A percentile compares a stretch with the other conserved stretches of the same genome.
Conservation (phyloP, 1,140 invertebrate species). For the Drosophila triauraria region DNA sequence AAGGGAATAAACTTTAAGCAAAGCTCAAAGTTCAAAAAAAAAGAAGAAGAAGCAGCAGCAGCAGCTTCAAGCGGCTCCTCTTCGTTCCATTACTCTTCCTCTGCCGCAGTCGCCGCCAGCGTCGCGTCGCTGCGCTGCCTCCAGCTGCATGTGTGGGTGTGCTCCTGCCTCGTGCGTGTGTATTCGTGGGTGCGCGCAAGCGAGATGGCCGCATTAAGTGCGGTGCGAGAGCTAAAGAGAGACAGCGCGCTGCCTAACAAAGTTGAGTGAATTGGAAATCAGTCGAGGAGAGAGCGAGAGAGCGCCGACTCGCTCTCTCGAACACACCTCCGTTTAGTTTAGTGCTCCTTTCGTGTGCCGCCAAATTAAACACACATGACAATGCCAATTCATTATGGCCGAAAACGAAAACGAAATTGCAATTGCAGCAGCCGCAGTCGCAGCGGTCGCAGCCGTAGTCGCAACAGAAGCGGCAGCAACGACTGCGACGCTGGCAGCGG, state of each 20-base stretch:
- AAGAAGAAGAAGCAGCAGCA: slow-evolving; percentile 18
- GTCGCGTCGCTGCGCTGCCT: slow-evolving; percentile 2
- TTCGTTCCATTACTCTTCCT: slow-evolving; percentile 11
- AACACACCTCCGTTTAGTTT: slow-evolving; percentile 6
- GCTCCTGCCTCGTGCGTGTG: slow-evolving; percentile 30
- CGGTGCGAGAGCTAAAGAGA: not conserved
- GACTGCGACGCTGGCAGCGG: slow-evolving; percentile 9
- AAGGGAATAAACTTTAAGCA: slow-evolving; percentile 41
- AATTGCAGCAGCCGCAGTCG: slow-evolving; percentile 29
- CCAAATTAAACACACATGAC: slow-evolving; percentile 56
- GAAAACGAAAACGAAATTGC: slow-evolving; percentile 39
- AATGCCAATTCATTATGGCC: slow-evolving; percentile 72
- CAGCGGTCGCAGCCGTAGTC: not conserved
- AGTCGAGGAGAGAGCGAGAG: slow-evolving; percentile 37
- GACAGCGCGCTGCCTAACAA: slow-evolving; percentile 27
- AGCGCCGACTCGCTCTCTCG: slow-evolving; percentile 17
- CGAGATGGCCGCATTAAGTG: slow-evolving; percentile 49
- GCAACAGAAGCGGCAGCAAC: not conserved
- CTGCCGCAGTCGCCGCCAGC: slow-evolving; percentile 2
- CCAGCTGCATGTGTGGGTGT: slow-evolving; percentile 4
- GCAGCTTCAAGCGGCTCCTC: slow-evolving; percentile 29
- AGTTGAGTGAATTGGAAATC: slow-evolving; percentile 56
- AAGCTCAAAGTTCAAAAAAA: slow-evolving; percentile 51
- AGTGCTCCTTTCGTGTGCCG: slow-evolving; percentile 33
- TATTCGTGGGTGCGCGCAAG: slow-evolving; percentile 43